Conservation (phyloP, 2,888 invertebrate genomes). For the Nineta flava region DNA sequence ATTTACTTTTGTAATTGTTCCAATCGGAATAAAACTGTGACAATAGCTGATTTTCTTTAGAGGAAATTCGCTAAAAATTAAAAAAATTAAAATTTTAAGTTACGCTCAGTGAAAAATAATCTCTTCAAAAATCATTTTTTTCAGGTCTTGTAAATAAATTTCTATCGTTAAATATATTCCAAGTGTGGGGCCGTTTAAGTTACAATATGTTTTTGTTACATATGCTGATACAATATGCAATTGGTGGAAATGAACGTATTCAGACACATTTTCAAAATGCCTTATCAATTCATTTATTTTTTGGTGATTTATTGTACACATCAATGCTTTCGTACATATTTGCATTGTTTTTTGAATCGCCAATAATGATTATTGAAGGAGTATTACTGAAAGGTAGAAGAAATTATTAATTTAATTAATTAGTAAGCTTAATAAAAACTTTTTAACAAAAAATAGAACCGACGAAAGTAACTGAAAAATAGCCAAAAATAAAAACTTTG, state of each 20-base stretch:
- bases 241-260: conserved; percentile 17
- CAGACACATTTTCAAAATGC: conserved; percentile 19
- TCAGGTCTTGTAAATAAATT: conserved; percentile 19
- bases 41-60: too few relatives aligned
- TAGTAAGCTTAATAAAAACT: too few relatives aligned
- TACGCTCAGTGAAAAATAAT: too few relatives aligned
- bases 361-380: conserved; percentile 18
- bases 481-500: too few relatives aligned
- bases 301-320: conserved; percentile 19
- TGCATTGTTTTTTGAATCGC: conserved; percentile 22
- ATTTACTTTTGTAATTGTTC: too few relatives aligned
- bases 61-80: too few relatives aligned
- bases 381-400: not conserved
- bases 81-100: too few relatives aligned
- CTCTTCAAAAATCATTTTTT: too few relatives aligned
- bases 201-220: conserved; percentile 24
- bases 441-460: too few relatives aligned
- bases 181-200: conserved; percentile 22
- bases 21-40: too few relatives aligned
- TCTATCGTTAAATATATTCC: conserved; percentile 18
- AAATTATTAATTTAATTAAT: too few relatives aligned
- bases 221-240: conserved; percentile 19
- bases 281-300: conserved; percentile 15
- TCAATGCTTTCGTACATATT: conserved; percentile 18
- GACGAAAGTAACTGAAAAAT: too few relatives aligned